Evolutionary conservation across 2,113 vertebrate genomes (phyloP), one percentile per base, ranked within the genome.

Genomic region (Microcebus lehilahytsara): DNA sequence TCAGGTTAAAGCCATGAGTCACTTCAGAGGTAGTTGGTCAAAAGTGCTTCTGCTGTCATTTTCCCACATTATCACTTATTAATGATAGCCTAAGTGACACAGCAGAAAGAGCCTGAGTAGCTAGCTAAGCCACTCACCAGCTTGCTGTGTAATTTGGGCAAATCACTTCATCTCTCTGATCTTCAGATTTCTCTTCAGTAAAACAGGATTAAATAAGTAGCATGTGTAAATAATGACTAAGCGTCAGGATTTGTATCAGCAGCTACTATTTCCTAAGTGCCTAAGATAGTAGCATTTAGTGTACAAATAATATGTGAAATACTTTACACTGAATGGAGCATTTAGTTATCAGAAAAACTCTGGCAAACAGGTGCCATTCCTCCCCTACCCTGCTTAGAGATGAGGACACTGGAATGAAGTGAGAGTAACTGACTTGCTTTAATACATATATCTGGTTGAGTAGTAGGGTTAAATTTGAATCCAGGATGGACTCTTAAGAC

Each of bases 111-210:
- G 37, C 64, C 10, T 46, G 42, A 83, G 42, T 88, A 78, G 88
- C 81, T 2, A 94, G 67, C 19, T 51, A 89, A 85, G 71, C 16
- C 67, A 81, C 66, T 85, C 37, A 88, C 46, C 53, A 92, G 79
- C 16, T 27, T 75, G 51, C n/a, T 20, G n/a, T 81, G n/a, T 77
- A 69, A 83, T 79, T 60, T 89, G 27, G 56, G 80, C 77, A 95
- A 93, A 67, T 46, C 60, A 88, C 60, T 91, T 66, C 40, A 71
- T 4, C n/a, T 78, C 81, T 51, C 72, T 53, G 1, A 27, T 94
- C 77, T 60, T 81, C 27, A 85, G 64, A 85, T 95, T 91, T 67
- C 60, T 93, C 66, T 80, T 91, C 46, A 83, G 79, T 85, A 77
- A 91, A 90, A 69, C 30, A 51, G 37, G 81, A 79, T 71, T 88